Evolutionary conservation across 2,797 vertebrate species (phyloP).

Genomic region (Chaunax sp.): DNA sequence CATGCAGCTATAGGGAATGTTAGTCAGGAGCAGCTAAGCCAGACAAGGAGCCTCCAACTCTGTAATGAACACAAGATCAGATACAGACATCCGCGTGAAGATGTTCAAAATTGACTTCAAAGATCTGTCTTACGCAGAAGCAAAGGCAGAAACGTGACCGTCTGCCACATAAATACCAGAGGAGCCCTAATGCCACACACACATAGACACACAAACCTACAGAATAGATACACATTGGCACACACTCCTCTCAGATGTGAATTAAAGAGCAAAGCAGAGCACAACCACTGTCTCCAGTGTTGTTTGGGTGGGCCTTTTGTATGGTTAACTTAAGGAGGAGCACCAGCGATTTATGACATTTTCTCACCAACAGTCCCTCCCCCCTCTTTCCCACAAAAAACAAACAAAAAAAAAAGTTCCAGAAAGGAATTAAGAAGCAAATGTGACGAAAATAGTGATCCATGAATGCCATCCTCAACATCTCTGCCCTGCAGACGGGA

Average conservation of each 20-base stretch:
- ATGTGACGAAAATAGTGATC: constrained; percentile 7
- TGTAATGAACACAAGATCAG: neutral
- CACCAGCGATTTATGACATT: constrained; percentile 64
- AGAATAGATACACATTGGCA: constrained; percentile 28
- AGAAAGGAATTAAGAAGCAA: constrained; percentile 20
- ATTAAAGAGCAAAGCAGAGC: constrained; percentile 75
- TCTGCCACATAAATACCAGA: constrained; percentile 40
- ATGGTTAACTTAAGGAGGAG: constrained; percentile 78
- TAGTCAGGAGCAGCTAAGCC: too few relatives aligned
- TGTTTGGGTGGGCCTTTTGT: constrained; percentile 81
- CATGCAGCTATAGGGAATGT: too few relatives aligned
- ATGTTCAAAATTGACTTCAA: neutral
- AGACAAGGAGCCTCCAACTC: too few relatives aligned
- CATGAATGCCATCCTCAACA: neutral
- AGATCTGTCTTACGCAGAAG: neutral
- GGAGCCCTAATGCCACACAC: constrained; percentile 27
- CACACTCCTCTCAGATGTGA: constrained; percentile 65
- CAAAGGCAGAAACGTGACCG: neutral
- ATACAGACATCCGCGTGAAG: neutral
- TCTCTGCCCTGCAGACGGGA: neutral
- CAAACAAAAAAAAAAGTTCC: neutral
- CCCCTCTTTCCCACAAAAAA: neutral
- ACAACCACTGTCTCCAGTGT: constrained; percentile 76
- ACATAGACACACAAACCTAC: constrained; percentile 8
- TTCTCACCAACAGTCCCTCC: constrained; percentile 55